Conservation (phyloP, 37 sponge, comb jelly and placozoan species). For the Halisarca cf. caerulea region DNA sequence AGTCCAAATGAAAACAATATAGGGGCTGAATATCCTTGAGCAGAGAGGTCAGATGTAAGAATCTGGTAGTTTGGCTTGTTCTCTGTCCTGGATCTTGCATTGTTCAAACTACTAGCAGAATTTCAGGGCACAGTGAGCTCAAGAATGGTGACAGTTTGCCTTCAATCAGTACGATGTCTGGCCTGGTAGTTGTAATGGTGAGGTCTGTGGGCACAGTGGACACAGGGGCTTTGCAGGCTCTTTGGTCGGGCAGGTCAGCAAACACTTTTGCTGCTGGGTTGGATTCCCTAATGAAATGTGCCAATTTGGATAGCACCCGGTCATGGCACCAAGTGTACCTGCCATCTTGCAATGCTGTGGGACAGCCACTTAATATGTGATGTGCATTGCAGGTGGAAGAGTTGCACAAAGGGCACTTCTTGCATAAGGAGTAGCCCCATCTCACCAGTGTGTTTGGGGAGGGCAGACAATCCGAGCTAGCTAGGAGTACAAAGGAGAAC, state of each 20-base stretch:
- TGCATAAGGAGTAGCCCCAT: background rate
- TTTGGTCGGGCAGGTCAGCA: background rate
- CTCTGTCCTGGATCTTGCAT: background rate
- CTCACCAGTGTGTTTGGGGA: slow-evolving; percentile 5
- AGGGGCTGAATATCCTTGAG: too few relatives aligned
- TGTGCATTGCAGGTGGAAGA: background rate
- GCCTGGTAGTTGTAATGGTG: background rate
- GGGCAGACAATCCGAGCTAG: slow-evolving; percentile 14
- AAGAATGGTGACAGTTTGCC: background rate
- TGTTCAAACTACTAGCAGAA: background rate
- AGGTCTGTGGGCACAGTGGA: background rate
- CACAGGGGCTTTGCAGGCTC: background rate
- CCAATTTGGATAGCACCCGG: background rate
- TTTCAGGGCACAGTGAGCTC: background rate
- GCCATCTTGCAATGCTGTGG: background rate
- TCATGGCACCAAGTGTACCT: slow-evolving; percentile 36
- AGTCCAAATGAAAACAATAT: too few relatives aligned
- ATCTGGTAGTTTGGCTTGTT: background rate
- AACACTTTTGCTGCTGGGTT: background rate
- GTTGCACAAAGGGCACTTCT: slow-evolving; percentile 17
- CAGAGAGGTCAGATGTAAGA: background rate
- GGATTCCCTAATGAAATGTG: background rate
- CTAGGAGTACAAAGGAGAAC: slow-evolving; percentile 12
- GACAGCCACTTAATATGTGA: slow-evolving; percentile 26
- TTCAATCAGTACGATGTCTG: background rate